A percentile compares a stretch with the other conserved stretches of the same genome.
Conservation (phyloP, 2,113 vertebrate species). For the Gopherus flavomarginatus region DNA sequence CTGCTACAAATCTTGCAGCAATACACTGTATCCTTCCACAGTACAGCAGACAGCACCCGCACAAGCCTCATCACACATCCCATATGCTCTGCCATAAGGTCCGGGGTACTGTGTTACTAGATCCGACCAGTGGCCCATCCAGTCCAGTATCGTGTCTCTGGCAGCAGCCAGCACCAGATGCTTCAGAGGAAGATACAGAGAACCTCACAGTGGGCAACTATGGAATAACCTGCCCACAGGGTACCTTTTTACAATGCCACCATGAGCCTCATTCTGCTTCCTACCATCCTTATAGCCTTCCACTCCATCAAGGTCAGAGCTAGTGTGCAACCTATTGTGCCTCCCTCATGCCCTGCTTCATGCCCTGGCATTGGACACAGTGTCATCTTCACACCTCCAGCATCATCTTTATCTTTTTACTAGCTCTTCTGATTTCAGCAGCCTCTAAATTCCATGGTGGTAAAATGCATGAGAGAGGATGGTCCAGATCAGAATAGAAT, state of each 20-base stretch:
- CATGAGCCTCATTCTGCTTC: not conserved
- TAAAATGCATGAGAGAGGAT: too few relatives aligned
- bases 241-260: not conserved
- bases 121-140: not conserved
- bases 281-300: not conserved
- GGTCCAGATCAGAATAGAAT: not conserved
- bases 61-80: not conserved
- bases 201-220: not conserved
- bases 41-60: not conserved
- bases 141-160: not conserved
- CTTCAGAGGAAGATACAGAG: not conserved
- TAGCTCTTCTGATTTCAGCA: not conserved
- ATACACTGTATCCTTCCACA: not conserved
- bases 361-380: too few relatives aligned
- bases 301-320: not conserved
- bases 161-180: not conserved
- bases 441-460: not conserved
- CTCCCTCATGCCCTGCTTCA: not conserved
- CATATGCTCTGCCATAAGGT: not conserved
- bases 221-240: not conserved
- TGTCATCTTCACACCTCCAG: not conserved
- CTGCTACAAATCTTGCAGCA: not conserved
- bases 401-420: not conserved
- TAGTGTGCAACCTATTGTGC: not conserved
- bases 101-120: not conserved